Conservation (phyloP, 2,113 vertebrate genomes). For the Sceloporus tristichus region DNA sequence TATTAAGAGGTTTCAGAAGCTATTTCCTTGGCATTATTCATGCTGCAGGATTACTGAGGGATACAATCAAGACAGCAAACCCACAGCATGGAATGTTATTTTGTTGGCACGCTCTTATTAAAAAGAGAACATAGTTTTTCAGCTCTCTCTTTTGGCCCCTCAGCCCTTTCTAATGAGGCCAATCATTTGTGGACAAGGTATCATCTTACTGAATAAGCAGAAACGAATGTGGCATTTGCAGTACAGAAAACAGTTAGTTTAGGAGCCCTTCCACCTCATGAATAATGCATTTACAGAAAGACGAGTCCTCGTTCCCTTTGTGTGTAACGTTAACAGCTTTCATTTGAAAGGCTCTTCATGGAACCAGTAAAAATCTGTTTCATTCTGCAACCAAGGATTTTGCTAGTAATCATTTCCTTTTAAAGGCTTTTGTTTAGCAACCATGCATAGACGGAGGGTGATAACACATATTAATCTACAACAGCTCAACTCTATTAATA, state of each 20-base stretch:
- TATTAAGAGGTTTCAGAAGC: background rate
- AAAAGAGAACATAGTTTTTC: background rate
- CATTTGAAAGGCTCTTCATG: slow-evolving; percentile 14
- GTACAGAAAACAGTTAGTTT: slow-evolving; percentile 1
- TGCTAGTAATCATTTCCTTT: slow-evolving; percentile 33
- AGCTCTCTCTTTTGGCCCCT: background rate
- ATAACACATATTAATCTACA: slow-evolving; percentile 3
- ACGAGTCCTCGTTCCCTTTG: slow-evolving; percentile 29
- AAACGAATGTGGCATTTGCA: background rate
- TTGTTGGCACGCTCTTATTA: slow-evolving; percentile 3
- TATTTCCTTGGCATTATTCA: background rate
- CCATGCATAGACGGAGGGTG: background rate
- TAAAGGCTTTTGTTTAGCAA: slow-evolving; percentile 23
- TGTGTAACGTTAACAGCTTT: slow-evolving; percentile 19
- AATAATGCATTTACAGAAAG: slow-evolving; percentile 21
- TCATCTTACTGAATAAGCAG: slow-evolving; percentile 26
- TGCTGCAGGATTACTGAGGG: background rate
- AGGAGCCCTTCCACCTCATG: background rate
- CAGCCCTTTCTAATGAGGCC: slow-evolving; percentile 11
- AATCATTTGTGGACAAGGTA: background rate
- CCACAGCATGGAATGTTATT: background rate
- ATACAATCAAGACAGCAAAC: background rate
- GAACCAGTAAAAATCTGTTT: slow-evolving; percentile 20
- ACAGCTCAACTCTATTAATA: slow-evolving; percentile 7
- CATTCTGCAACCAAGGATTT: slow-evolving; percentile 5